Conservation (phyloP, 1,140 invertebrate species). For the Propsilocerus akamusi region DNA sequence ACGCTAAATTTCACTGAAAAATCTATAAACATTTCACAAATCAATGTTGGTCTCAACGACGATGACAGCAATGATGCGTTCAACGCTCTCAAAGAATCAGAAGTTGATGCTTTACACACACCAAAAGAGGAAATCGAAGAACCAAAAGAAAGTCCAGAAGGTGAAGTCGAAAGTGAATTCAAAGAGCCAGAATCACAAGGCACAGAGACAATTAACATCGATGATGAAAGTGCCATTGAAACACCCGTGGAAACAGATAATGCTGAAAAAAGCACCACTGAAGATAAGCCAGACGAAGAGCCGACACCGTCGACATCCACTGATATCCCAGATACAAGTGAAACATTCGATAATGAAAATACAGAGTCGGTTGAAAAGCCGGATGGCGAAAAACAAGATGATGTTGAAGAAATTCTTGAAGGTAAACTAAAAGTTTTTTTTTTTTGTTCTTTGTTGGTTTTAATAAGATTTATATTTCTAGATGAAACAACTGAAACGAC, state of each 20-base stretch:
- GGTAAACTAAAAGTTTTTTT: background rate
- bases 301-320: background rate
- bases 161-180: constrained; percentile 2
- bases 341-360: background rate
- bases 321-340: background rate
- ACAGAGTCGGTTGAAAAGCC: background rate
- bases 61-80: constrained; percentile 4
- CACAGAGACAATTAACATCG: background rate
- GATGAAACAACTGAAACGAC: constrained; percentile 14
- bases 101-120: background rate
- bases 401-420: background rate
- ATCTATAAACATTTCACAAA: constrained; percentile 6
- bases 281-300: background rate
- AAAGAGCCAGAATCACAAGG: background rate
- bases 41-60: constrained; percentile 5
- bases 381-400: background rate
- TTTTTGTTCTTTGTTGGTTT: constrained; percentile 1
- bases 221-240: background rate
- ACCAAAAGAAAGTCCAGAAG: constrained; percentile 5
- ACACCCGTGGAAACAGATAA: background rate
- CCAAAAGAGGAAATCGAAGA: background rate
- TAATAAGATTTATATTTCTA: constrained; percentile 11
- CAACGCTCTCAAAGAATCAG: constrained; percentile 4
- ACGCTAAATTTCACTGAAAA: constrained; percentile 4
- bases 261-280: background rate